These are phyloP conservation scores for Eurystomus glaucurus DNA, from an alignment of 2,797 vertebrate genomes.

Conservation along the genomic window DNA sequence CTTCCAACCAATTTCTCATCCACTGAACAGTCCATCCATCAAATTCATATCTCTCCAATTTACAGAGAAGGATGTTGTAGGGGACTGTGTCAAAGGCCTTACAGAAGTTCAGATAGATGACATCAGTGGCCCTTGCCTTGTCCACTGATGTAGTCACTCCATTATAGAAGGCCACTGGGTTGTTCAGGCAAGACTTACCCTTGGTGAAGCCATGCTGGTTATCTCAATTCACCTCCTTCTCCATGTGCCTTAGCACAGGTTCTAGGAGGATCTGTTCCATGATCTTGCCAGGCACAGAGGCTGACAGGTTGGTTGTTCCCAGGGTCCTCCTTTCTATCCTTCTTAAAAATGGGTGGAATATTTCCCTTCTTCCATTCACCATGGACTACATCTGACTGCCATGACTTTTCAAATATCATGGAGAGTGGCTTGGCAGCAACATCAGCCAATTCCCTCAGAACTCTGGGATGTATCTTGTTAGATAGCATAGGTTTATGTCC, in stretches of 20 bases:
- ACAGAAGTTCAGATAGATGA: background rate
- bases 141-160: background rate
- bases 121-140: background rate
- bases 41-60: background rate
- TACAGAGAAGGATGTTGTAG: background rate
- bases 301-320: too few relatives aligned
- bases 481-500: fast-evolving
- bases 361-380: background rate
- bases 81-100: background rate
- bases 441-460: background rate
- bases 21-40: background rate
- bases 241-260: background rate
- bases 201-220: background rate
- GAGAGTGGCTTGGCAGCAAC: background rate
- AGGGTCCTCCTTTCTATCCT: background rate
- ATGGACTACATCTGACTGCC: background rate
- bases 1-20: background rate
- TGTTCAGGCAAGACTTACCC: background rate
- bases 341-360: background rate
- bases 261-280: background rate
- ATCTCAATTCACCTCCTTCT: background rate
- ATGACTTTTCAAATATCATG: background rate
- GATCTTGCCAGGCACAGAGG: background rate
- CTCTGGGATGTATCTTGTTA: background rate
- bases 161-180: background rate